Percentiles rank a stretch among this genome's conserved stretches.
These are phyloP conservation scores for Mus musculus DNA, from an alignment of 2,113 vertebrate genomes.

Conservation along the genomic window DNA sequence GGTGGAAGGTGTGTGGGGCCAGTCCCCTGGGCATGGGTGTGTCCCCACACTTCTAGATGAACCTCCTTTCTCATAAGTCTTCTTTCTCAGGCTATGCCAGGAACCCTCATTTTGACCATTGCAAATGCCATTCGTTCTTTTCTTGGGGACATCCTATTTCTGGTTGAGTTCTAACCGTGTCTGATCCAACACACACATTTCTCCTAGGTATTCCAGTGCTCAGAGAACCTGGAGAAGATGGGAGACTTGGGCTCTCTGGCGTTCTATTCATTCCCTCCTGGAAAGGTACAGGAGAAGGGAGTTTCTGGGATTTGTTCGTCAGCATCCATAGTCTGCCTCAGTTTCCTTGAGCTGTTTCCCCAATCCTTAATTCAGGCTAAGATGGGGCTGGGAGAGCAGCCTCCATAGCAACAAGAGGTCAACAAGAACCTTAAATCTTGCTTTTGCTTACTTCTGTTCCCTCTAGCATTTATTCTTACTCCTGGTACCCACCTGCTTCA, in stretches of 20 bases:
- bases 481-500: constrained; percentile 41
- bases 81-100: not conserved
- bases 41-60: not conserved
- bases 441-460: not conserved
- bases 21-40: too few relatives aligned
- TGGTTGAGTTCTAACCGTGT: not conserved
- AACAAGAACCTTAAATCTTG: not conserved
- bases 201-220: not conserved
- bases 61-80: not conserved
- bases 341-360: constrained; percentile 22
- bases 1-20: not conserved
- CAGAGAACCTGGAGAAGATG: not conserved
- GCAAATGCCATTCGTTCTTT: not conserved
- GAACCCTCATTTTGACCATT: not conserved
- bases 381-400: not conserved
- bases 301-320: not conserved
- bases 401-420: not conserved
- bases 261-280: not conserved
- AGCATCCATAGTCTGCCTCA: constrained; percentile 9
- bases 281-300: not conserved
- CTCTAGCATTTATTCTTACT: too few relatives aligned
- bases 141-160: not conserved
- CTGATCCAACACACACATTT: not conserved
- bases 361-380: not conserved
- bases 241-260: not conserved